Evolutionary conservation across 2,888 invertebrate genomes (phyloP), one percentile per base, ranked within the genome.

Genomic region (Masnerella sp.): DNA sequence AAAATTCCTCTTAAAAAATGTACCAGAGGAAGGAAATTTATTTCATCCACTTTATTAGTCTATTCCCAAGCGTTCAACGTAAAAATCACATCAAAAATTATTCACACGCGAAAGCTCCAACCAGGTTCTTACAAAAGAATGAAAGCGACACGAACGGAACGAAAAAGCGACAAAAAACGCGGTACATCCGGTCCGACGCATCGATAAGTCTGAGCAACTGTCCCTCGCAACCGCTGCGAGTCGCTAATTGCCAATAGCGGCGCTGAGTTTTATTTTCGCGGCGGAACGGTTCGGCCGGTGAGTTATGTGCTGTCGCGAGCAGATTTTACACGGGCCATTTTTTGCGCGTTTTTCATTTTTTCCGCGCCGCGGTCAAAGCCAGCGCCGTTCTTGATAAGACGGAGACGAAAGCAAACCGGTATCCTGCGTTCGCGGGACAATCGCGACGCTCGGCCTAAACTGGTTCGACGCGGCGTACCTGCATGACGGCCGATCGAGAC

Each of bases 261-360:
- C 2, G 32, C n/a, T n/a, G 9, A 15, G 18, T 58, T 56, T 40
- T 54, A 43, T 49, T 67, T 65, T 45, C 36, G 45, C 28, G 25
- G 5, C 20, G 51, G 38, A 15, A 12, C 34, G 34, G 34, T 34
- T 5, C 34, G 12, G 34, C 7, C 12, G 34, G 36, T 74, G 74
- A 74, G 49, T 69, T 74, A 69, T 74, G 69, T 43, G 49, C 69
- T 64, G 74, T 74, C 59, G 43, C 52, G 43, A 32, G 22, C 62
- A 65, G 64, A 69, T 59, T 69, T 74, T 52, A 54, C 59, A 64
- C 51, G 40, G 30, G 5, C 40, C 11, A 28, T 14, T 56, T 5
- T 15, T 49, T 17, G 32, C 20, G 51, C 22, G 36, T 28, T 17
- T 51, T n/a, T n/a, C 11, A 28, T 14, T 56, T 5, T 15, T 49